phyloP scores from a whole-genome alignment of 2,888 invertebrate genomes.

The Caradrina kadenii region DNA sequence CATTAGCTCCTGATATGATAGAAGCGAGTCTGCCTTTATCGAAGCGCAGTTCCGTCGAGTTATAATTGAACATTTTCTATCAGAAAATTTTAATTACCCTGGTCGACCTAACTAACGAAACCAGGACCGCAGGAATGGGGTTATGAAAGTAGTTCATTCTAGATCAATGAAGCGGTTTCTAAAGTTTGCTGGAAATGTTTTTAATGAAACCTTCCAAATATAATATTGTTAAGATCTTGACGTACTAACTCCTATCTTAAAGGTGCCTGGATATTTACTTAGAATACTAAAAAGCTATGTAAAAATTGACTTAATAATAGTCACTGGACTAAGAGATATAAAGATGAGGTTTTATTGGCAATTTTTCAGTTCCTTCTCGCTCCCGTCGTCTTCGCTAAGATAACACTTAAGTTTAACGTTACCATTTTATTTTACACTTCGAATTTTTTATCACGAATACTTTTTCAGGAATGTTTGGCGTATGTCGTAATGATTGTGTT shows the following conservation, averaged over 20 bases:
- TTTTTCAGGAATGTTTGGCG: conserved; percentile 10
- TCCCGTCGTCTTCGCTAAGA: conserved; percentile 21
- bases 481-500: conserved; percentile 10
- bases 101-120: conserved; percentile 29
- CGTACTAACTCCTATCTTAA: conserved; percentile 15
- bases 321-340: conserved; percentile 16
- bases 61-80: conserved; percentile 55
- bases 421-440: conserved; percentile 21
- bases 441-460: conserved; percentile 9
- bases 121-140: conserved; percentile 17
- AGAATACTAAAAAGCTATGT: conserved; percentile 11
- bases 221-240: conserved; percentile 9
- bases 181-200: conserved; percentile 18
- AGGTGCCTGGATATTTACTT: not conserved
- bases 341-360: conserved; percentile 29
- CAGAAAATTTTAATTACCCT: conserved; percentile 35
- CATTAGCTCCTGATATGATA: conserved; percentile 40
- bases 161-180: conserved; percentile 26
- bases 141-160: conserved; percentile 37
- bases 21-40: conserved; percentile 19
- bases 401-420: conserved; percentile 34
- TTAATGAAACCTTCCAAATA: conserved; percentile 27
- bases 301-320: conserved; percentile 19
- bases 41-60: conserved; percentile 21
- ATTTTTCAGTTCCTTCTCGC: conserved; percentile 37